Evolutionary conservation across 2,113 vertebrate genomes (phyloP), one percentile per base, ranked within the genome.

Genomic region (Rhombomys opimus): DNA sequence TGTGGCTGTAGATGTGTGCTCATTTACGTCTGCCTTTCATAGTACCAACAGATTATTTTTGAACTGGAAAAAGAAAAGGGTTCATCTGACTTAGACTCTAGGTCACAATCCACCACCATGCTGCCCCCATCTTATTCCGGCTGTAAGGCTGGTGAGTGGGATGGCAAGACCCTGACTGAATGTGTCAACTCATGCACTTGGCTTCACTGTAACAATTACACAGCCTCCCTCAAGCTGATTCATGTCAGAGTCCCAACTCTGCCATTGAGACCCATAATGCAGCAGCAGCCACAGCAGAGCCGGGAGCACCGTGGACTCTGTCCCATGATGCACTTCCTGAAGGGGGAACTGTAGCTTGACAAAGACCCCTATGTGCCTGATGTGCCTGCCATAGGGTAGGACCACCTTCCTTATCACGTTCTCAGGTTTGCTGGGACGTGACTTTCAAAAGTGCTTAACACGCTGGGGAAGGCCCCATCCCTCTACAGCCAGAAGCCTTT

Each of bases 341-440:
- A 41, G 59, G 65, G 65, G 23, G 84, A 52, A 23, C 14, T 35
- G 59, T 9, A 17, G 17, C 50, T 85, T 61, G 23, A 73, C 38
- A 30, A 30, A 77, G 76, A n/a, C 35, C 67, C n/a, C 52, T 77
- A 17, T 63, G 54, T 5, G 50, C 14, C 0, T 22, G 13, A 61
- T 18, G 4, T 7, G 2, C 46, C 52, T 10, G 9, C 35, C 30
- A 20, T 27, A 20, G 52, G 81, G 17, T 25, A 81, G 59, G 7
- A 5, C 22, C 61, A 14, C 46, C 27, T 22, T n/a, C 18, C 80
- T 65, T 32, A n/a, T 20, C 4, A 32, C 22, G 38, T 7, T 52
- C 57, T 84, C n/a, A 6, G 72, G 54, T 57, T 41, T 65, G 13
- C 0, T 0, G 54, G 61, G 30, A 72, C 0, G 3, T n/a, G 35